These are phyloP conservation scores for Drosophila incognita DNA, from an alignment of 2,888 invertebrate species.

Conservation along the genomic window DNA sequence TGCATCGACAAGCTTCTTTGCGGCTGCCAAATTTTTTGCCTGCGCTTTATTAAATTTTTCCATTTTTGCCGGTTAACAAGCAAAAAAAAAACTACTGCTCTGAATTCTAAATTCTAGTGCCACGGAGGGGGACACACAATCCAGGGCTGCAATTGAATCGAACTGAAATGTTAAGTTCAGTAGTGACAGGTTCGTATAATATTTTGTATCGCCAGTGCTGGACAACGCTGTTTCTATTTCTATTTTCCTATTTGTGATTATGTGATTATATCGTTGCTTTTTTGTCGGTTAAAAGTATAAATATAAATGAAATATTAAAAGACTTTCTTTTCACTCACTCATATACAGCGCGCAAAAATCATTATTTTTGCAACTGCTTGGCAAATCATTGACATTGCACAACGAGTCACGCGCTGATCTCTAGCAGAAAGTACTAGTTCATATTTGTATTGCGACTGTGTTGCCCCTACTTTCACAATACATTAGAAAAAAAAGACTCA, in stretches of 20 bases:
- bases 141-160: conserved; percentile 1
- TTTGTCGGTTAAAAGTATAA: background rate
- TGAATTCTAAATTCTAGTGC: background rate
- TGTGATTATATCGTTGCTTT: background rate
- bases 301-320: background rate
- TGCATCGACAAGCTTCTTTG: conserved; percentile 85
- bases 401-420: conserved; percentile 14
- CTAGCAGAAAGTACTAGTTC: conserved; percentile 36
- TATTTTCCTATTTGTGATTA: background rate
- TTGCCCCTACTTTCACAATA: conserved; percentile 56
- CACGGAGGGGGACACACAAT: background rate
- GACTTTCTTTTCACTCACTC: background rate
- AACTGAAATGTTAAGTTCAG: background rate
- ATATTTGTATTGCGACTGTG: conserved; percentile 29
- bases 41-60: conserved; percentile 83
- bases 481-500: conserved; percentile 30
- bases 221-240: background rate
- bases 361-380: background rate
- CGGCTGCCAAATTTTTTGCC: conserved; percentile 85
- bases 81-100: conserved; percentile 6
- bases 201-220: background rate
- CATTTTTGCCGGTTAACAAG: conserved; percentile 46
- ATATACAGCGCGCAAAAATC: no score
- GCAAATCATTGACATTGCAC: background rate
- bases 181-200: background rate